Base-by-base conservation (phyloP, 2,797 vertebrate species). In the Pseudopleuronectes americanus region DNA sequence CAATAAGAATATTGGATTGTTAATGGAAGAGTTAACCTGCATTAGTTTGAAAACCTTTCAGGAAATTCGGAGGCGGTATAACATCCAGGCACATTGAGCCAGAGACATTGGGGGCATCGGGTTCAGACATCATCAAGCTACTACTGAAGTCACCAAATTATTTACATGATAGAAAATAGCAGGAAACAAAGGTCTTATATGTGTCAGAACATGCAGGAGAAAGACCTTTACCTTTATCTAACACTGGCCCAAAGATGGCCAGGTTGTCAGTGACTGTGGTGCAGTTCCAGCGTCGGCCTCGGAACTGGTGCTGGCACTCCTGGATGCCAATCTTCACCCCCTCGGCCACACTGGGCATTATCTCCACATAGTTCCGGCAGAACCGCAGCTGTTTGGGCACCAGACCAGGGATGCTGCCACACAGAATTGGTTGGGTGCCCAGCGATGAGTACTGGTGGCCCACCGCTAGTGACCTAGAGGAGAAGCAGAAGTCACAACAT, bases 341-440 rank as follows among this genome's bases (percentile, higher is more conserved):
- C 74, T 99, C 98, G 0, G 97, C 98, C 76, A 99, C 97, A 0
- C 97, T 99, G 86, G 98, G 98, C 98, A 99, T 99, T 91, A 99
- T 98, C 87, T 99, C 97, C 88, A 99, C 94, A 4, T 99, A 98
- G 94, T 99, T 99, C 71, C 98, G 92, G 86, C 98, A 99, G 95
- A 99, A 99, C 12, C 97, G 96, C 74, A 99, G 94, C 92, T 99
- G 98, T 87, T 98, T 99, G 83, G 97, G 97, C 79, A 99, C 97
- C 60, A 99, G 94, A 48, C 98, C 98, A 0, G 98, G 98, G 85
- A 99, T 99, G 77, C 95, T 97, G 84, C 96, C 96, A 0, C 98
- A 99, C 45, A 98, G 96, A 81, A 97, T 96, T 61, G 97, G 98
- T 81, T 97, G 97, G 1, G 95, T 95, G 4, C 96, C 95, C 93